Conservation (phyloP, 2,113 vertebrate species). For the Burhinus bistriatus region DNA sequence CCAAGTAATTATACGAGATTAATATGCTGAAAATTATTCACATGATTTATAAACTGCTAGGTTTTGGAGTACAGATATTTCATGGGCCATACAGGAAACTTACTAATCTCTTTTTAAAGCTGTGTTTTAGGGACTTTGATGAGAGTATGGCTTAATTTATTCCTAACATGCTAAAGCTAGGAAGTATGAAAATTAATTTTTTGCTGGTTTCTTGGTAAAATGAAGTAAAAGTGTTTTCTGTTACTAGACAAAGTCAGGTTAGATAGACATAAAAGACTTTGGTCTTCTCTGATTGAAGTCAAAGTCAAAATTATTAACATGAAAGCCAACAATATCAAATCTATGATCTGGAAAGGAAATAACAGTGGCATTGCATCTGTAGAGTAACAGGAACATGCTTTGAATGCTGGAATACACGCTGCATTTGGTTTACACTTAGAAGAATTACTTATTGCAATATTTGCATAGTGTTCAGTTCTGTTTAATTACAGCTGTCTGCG, state of each 20-base stretch:
- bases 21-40: not conserved
- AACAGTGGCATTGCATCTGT: not conserved
- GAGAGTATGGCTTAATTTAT: not conserved
- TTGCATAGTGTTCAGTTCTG: slow-evolving; percentile 10
- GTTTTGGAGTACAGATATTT: not conserved
- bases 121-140: not conserved
- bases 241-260: not conserved
- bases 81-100: not conserved
- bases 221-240: not conserved
- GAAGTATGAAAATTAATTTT: not conserved
- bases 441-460: slow-evolving; percentile 31
- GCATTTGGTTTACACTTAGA: not conserved
- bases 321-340: slow-evolving; percentile 13
- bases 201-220: not conserved
- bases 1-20: not conserved
- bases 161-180: not conserved
- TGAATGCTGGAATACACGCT: not conserved
- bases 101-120: not conserved
- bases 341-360: not conserved
- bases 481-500: slow-evolving; percentile 26
- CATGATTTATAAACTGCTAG: not conserved
- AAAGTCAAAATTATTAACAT: not conserved
- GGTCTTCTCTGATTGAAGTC: not conserved
- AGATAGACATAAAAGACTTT: not conserved
- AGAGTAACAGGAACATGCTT: not conserved